phyloP scores from a whole-genome alignment of 2,888 invertebrate genomes.

The Pasiphila rectangulata region DNA sequence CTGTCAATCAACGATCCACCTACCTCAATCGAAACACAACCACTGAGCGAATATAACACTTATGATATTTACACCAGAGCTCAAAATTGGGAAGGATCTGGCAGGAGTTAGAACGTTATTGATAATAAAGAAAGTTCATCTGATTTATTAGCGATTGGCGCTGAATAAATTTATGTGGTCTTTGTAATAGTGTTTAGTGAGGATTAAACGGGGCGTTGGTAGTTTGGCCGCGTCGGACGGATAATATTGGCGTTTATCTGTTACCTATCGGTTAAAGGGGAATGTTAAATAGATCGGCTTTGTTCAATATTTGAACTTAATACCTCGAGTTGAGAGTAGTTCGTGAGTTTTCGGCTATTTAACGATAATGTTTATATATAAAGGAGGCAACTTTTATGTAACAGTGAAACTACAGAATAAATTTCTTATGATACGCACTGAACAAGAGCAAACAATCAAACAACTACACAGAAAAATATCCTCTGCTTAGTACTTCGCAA shows the following conservation, averaged over 20 bases:
- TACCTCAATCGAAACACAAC: constrained; percentile 52
- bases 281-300: constrained; percentile 65
- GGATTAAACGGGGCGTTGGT: constrained; percentile 59
- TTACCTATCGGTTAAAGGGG: constrained; percentile 55
- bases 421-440: no score
- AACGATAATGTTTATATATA: not conserved
- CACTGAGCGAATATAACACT: constrained; percentile 40
- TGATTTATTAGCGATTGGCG: constrained; percentile 65
- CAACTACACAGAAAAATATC: no score
- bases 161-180: constrained; percentile 68
- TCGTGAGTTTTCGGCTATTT: constrained; percentile 20
- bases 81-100: constrained; percentile 26
- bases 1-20: constrained; percentile 57
- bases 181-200: constrained; percentile 69
- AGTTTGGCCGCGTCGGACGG: constrained; percentile 56
- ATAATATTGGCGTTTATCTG: constrained; percentile 70
- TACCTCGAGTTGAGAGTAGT: constrained; percentile 13
- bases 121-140: constrained; percentile 51
- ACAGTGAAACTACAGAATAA: not conserved
- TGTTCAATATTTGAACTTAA: constrained; percentile 52
- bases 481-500: no score
- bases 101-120: constrained; percentile 39
- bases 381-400: not conserved
- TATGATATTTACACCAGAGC: constrained; percentile 35
- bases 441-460: no score